Evolutionary conservation across 1,140 invertebrate species (phyloP).

Genomic region (Anoplolepis gracilipes): DNA sequence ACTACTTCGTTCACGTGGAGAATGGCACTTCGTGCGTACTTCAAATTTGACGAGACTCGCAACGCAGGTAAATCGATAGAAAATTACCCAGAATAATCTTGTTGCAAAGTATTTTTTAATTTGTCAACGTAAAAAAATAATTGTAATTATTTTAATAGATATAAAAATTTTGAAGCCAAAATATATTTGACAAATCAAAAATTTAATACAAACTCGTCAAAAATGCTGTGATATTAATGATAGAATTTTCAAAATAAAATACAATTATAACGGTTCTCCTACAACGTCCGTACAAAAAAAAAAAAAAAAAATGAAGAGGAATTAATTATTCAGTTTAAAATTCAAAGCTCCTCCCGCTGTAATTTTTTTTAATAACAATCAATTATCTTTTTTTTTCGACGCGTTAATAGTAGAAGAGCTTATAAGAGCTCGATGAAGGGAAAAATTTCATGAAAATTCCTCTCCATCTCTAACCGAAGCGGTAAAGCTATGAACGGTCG

Average conservation of each 20-base stretch:
- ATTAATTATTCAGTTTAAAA: constrained; percentile 31
- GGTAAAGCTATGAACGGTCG: constrained; percentile 9
- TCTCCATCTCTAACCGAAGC: neutral
- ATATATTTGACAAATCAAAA: neutral
- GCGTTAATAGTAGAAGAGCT: neutral
- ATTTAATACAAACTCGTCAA: neutral
- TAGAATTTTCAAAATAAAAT: neutral
- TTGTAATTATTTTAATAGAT: neutral
- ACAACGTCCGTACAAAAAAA: too few relatives aligned
- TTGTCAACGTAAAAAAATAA: too few relatives aligned
- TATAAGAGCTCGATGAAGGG: neutral
- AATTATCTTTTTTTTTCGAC: constrained; percentile 23
- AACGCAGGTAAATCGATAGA: neutral
- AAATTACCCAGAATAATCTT: constrained; percentile 21
- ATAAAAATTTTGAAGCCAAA: neutral
- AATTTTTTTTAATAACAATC: constrained; percentile 20
- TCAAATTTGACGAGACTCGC: constrained; percentile 47
- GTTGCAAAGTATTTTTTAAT: neutral
- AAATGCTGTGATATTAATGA: neutral
- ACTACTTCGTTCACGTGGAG: constrained; percentile 76
- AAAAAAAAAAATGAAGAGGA: neutral
- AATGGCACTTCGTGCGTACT: constrained; percentile 57
- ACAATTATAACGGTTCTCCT: constrained; percentile 12
- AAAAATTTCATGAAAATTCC: constrained; percentile 29
- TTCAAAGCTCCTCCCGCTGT: neutral